phyloP scores from a whole-genome alignment of 1,140 invertebrate species.

The Andrena cerasifolii region DNA sequence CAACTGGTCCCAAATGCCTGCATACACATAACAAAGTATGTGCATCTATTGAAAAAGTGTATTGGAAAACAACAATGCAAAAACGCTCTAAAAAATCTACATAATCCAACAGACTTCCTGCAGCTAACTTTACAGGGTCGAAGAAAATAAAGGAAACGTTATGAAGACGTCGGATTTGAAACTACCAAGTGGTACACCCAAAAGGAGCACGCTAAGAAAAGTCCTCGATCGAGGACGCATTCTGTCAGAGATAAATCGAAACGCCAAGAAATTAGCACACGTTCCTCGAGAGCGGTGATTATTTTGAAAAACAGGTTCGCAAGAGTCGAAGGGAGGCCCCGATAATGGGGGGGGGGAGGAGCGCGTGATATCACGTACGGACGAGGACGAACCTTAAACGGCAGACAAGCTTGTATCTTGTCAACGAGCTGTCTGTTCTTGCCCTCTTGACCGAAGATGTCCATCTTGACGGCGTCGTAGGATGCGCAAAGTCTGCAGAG shows the following conservation, averaged over 20 bases:
- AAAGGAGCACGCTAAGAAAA: neutral
- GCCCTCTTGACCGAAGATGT: conserved; percentile 82
- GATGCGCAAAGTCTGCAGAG: conserved; percentile 83
- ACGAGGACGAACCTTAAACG: conserved; percentile 78
- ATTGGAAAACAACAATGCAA: too few species aligned
- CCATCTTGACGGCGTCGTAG: conserved; percentile 82
- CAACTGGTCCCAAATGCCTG: neutral
- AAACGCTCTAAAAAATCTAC: too few species aligned
- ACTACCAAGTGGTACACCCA: neutral
- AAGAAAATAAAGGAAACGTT: neutral
- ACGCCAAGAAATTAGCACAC: neutral
- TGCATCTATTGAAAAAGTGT: too few species aligned
- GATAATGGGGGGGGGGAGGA: neutral
- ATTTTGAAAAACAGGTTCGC: neutral
- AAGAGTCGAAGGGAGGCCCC: neutral
- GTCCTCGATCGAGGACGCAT: neutral
- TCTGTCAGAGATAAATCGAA: neutral
- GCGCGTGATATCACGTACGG: neutral
- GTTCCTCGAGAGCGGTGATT: neutral
- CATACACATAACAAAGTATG: too few species aligned
- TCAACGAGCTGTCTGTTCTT: conserved; percentile 81
- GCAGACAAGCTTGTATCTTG: conserved; percentile 82
- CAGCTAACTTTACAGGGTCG: neutral
- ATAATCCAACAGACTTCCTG: neutral
- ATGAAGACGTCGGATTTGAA: neutral